Evolutionary conservation across 2,113 vertebrate species (phyloP).

Genomic region (Melanotaenia duboulayi): DNA sequence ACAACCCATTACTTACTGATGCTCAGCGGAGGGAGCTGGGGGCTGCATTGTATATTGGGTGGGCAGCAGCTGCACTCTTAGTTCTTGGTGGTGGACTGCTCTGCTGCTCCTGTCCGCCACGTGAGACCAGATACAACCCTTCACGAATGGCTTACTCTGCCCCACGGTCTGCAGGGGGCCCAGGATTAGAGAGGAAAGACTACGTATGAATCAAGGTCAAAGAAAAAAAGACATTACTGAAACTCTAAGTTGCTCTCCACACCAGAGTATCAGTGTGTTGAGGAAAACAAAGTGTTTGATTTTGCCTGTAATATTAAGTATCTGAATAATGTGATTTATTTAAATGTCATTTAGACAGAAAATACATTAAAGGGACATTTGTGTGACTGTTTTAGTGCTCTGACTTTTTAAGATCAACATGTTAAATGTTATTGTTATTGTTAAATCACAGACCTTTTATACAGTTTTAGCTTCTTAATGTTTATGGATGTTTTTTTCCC

Average conservation of each 20-base stretch:
- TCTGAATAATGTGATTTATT: slow-evolving; percentile 11
- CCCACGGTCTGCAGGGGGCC: slow-evolving; percentile 67
- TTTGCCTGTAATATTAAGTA: slow-evolving; percentile 29
- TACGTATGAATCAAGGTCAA: slow-evolving; percentile 71
- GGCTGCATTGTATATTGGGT: slow-evolving; percentile 81
- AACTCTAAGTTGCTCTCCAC: slow-evolving; percentile 3
- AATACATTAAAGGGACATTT: not conserved
- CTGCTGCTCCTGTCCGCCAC: slow-evolving; percentile 82
- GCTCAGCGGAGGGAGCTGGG: slow-evolving; percentile 81
- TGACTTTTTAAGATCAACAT: slow-evolving; percentile 3
- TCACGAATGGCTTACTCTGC: slow-evolving; percentile 79
- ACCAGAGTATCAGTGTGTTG: slow-evolving; percentile 4
- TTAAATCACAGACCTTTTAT: slow-evolving; percentile 31
- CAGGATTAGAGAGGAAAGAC: slow-evolving; percentile 79
- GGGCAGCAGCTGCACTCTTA: slow-evolving; percentile 77
- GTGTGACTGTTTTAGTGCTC: not conserved
- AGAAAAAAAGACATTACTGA: slow-evolving; percentile 9
- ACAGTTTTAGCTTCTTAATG: slow-evolving; percentile 19
- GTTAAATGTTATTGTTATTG: slow-evolving; percentile 5
- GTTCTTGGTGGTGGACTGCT: slow-evolving; percentile 79
- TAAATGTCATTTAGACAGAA: slow-evolving; percentile 19
- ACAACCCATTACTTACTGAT: slow-evolving; percentile 78
- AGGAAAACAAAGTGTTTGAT: slow-evolving; percentile 39
- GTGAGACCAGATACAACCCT: slow-evolving; percentile 75
- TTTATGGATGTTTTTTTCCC: slow-evolving; percentile 37